A percentile compares a stretch with the other conserved stretches of the same genome.
Evolutionary conservation across 1,140 invertebrate genomes (phyloP).

Genomic region (Drosophila nigromelanica): DNA sequence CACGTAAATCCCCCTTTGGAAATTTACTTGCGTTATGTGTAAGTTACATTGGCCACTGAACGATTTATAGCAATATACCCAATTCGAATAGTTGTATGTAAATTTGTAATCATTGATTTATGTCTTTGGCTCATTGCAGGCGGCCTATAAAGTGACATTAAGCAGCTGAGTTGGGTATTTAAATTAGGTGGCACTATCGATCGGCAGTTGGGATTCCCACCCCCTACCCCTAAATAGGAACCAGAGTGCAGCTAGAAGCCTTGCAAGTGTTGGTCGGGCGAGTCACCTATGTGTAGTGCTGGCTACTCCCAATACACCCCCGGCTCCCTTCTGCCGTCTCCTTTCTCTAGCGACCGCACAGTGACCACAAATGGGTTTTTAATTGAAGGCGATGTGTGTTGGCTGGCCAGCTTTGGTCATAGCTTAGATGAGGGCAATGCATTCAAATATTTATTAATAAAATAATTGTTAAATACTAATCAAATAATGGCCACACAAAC

Average conservation of each 20-base stretch:
- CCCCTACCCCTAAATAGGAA: not conserved
- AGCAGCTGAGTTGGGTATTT: conserved; percentile 32
- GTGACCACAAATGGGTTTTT: conserved; percentile 80
- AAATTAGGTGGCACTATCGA: conserved; percentile 48
- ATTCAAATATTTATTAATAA: conserved; percentile 79
- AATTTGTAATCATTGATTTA: conserved; percentile 38
- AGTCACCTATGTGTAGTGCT: conserved; percentile 45
- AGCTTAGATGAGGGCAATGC: conserved; percentile 66
- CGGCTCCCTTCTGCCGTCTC: not conserved
- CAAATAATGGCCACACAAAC: conserved; percentile 68
- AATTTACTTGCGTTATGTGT: too few species aligned
- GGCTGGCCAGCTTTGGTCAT: conserved; percentile 37
- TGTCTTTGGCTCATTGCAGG: conserved; percentile 9
- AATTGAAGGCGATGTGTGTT: conserved; percentile 71
- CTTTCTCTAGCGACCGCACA: conserved; percentile 29
- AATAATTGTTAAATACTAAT: conserved; percentile 74
- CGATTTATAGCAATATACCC: not conserved
- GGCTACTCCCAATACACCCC: not conserved
- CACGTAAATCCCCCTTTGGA: too few species aligned
- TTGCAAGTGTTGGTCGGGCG: conserved; percentile 45
- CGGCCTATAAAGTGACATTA: conserved; percentile 54
- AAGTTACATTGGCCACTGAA: too few species aligned
- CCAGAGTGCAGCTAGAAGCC: conserved; percentile 41
- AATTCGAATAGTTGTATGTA: not conserved
- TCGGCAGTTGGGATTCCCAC: conserved; percentile 1